Evolutionary conservation across 2,113 vertebrate species (phyloP).

Genomic region (Megaceryle torquata): DNA sequence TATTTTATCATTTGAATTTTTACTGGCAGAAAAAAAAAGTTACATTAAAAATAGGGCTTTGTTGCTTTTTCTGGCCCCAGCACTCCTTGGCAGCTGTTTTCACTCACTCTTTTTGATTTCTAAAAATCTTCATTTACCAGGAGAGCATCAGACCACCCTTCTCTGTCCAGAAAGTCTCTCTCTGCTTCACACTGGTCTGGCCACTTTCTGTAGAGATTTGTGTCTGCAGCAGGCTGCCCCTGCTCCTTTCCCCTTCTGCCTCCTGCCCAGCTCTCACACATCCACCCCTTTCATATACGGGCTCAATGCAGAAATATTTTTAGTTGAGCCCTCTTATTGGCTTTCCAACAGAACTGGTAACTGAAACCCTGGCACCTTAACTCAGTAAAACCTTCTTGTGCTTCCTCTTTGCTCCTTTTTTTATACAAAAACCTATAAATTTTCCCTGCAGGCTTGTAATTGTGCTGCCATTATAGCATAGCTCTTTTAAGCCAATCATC

Average conservation of each 20-base stretch:
- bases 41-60: slow-evolving; percentile 66
- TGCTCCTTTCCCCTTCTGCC: neutral
- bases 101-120: slow-evolving; percentile 6
- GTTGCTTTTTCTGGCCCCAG: slow-evolving; percentile 64
- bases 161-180: neutral
- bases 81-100: slow-evolving; percentile 53
- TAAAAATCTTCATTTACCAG: neutral
- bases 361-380: slow-evolving; percentile 30
- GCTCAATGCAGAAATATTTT: neutral
- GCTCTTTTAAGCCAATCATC: slow-evolving; percentile 40
- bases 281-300: neutral
- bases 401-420: slow-evolving; percentile 23
- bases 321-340: slow-evolving; percentile 16
- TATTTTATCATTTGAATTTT: slow-evolving; percentile 62
- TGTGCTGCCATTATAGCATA: slow-evolving; percentile 36
- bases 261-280: neutral
- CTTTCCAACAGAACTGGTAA: slow-evolving; percentile 30
- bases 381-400: slow-evolving; percentile 37
- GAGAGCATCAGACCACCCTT: slow-evolving; percentile 5
- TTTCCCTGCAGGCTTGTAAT: slow-evolving; percentile 55
- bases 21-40: slow-evolving; percentile 49
- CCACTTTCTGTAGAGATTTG: neutral
- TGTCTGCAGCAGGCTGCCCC: neutral
- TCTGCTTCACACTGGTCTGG: neutral
- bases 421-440: slow-evolving; percentile 45